Evolutionary conservation across 2,888 invertebrate species (phyloP).

Genomic region (Leistus spinibarbis): DNA sequence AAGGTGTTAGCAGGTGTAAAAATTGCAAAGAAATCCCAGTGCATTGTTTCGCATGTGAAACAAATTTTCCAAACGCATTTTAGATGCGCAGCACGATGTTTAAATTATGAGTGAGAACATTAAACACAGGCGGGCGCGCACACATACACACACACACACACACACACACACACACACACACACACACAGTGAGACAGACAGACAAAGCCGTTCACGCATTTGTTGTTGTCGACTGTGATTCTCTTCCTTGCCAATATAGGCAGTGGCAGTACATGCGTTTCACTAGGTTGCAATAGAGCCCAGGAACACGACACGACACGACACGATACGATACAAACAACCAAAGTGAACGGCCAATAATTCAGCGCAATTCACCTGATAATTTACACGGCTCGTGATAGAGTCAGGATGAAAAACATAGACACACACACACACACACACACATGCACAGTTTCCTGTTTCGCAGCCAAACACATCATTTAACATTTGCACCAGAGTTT

Average conservation of each 20-base stretch:
- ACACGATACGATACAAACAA: slow-evolving; percentile 3
- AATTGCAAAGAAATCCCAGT: not conserved
- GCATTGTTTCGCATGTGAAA: not conserved
- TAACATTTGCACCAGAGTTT: not conserved
- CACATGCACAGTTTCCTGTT: not conserved
- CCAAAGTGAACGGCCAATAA: slow-evolving; percentile 12
- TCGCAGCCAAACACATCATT: not conserved
- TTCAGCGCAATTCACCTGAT: slow-evolving; percentile 7
- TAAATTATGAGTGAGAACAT: not conserved
- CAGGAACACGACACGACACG: not conserved
- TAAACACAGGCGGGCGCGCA: too few species aligned
- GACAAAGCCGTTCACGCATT: not conserved
- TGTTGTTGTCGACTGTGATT: not conserved
- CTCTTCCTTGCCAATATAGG: not conserved
- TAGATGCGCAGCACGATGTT: not conserved
- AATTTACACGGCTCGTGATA: not conserved
- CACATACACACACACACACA: not conserved
- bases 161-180: not conserved
- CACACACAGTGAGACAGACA: not conserved
- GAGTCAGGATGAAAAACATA: not conserved
- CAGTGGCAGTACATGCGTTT: too few species aligned
- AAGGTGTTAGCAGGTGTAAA: not conserved
- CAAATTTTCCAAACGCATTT: not conserved
- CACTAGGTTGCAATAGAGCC: not conserved
- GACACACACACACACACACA: too few species aligned